Conservation (phyloP, 2,797 vertebrate species). For the Ispidina picta region DNA sequence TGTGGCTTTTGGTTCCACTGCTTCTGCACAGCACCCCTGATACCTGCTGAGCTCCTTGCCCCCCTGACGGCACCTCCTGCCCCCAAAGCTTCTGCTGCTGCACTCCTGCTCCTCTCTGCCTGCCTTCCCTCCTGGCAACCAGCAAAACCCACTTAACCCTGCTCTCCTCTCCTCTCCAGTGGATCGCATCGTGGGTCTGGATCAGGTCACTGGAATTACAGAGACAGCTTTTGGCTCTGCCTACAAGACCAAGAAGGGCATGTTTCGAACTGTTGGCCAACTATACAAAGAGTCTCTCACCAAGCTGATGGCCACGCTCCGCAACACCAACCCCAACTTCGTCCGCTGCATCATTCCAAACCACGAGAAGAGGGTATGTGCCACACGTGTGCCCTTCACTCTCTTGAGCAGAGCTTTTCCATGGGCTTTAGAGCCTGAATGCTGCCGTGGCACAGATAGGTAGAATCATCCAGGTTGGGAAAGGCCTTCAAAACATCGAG, state of each 20-base stretch:
- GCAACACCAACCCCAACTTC: conserved; percentile 98
- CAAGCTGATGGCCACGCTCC: conserved; percentile 96
- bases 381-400: too few species aligned
- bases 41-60: conserved; percentile 66
- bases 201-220: conserved; percentile 96
- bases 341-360: conserved; percentile 99
- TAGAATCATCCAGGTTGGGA: background rate
- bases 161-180: conserved; percentile 76
- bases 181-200: conserved; percentile 95
- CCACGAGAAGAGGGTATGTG: conserved; percentile 92
- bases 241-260: conserved; percentile 98
- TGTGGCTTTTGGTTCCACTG: conserved; percentile 73
- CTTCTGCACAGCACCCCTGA: conserved; percentile 67
- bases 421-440: background rate
- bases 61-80: conserved; percentile 32
- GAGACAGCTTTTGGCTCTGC: conserved; percentile 94
- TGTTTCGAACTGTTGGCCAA: conserved; percentile 97
- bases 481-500: background rate
- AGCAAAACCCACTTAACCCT: background rate
- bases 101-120: conserved; percentile 23
- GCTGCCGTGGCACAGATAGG: background rate
- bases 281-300: conserved; percentile 97
- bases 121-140: background rate
- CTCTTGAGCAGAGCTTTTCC: background rate
- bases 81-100: conserved; percentile 74